Percentiles rank a stretch among this genome's conserved stretches.
Conservation (phyloP, 2,113 vertebrate genomes). For the Dasyprocta punctata region DNA sequence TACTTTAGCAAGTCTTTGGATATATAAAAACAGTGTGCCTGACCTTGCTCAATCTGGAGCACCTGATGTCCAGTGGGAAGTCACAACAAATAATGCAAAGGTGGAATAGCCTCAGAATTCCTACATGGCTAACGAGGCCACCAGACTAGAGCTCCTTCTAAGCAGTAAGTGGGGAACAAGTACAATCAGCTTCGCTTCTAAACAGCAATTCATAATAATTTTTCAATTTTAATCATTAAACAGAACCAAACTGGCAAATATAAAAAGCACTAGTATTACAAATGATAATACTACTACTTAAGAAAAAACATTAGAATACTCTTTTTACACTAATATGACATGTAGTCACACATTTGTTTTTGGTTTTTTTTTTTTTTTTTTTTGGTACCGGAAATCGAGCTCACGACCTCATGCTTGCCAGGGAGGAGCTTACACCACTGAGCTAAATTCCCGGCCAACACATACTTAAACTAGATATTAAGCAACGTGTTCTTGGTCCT, state of each 20-base stretch:
- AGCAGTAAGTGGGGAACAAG: constrained; percentile 16
- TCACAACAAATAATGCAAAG: background rate
- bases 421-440: too few species aligned
- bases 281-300: background rate
- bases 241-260: background rate
- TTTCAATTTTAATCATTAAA: constrained; percentile 25
- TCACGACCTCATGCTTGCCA: too few species aligned
- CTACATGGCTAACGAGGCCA: background rate
- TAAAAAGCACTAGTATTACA: background rate
- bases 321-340: background rate
- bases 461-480: background rate
- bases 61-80: background rate
- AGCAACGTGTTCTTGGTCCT: background rate
- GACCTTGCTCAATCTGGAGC: background rate
- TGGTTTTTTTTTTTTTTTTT: too few species aligned
- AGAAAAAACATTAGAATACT: background rate
- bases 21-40: background rate
- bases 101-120: background rate
- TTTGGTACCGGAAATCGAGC: too few species aligned
- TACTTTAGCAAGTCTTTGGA: background rate
- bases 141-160: background rate
- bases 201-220: background rate
- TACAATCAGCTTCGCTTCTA: background rate
- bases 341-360: too few species aligned
- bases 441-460: too few species aligned